These are phyloP conservation scores for Malurus leucopterus DNA, from an alignment of 2,797 vertebrate genomes.

Conservation along the genomic window DNA sequence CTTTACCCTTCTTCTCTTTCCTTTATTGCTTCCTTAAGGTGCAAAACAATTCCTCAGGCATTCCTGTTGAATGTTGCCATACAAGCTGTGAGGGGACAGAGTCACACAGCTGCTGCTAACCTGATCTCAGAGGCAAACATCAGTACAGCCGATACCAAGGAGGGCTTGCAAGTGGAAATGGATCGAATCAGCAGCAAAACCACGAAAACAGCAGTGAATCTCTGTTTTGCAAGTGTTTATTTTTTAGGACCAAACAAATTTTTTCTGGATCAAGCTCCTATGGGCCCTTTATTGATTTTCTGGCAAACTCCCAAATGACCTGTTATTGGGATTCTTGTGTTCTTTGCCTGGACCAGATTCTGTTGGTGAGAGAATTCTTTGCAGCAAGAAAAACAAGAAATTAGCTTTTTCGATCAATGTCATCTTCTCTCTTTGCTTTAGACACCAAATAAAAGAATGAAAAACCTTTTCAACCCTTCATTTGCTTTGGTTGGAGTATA, in stretches of 20 bases:
- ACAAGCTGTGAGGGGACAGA: background rate
- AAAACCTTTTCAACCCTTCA: background rate
- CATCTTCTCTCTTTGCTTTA: background rate
- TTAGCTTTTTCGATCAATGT: background rate
- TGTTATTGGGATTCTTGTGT: background rate
- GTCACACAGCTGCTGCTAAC: rapidly evolving
- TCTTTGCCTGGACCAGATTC: background rate
- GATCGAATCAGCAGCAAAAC: background rate
- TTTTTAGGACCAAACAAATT: background rate
- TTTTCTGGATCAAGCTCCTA: background rate
- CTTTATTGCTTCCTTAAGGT: background rate
- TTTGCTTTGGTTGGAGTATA: background rate
- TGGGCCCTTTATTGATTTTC: background rate
- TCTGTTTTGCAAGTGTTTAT: background rate
- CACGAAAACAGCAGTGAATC: background rate
- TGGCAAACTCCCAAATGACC: background rate
- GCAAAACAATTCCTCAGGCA: background rate
- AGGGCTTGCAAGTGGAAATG: background rate
- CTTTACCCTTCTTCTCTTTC: background rate
- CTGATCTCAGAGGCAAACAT: background rate
- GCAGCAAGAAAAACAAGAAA: background rate
- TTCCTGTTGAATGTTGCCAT: background rate
- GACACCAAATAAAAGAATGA: background rate
- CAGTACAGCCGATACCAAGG: background rate
- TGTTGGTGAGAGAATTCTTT: background rate